These are phyloP conservation scores for Intellagama lesueurii DNA, from an alignment of 2,797 vertebrate genomes.

Conservation along the genomic window DNA sequence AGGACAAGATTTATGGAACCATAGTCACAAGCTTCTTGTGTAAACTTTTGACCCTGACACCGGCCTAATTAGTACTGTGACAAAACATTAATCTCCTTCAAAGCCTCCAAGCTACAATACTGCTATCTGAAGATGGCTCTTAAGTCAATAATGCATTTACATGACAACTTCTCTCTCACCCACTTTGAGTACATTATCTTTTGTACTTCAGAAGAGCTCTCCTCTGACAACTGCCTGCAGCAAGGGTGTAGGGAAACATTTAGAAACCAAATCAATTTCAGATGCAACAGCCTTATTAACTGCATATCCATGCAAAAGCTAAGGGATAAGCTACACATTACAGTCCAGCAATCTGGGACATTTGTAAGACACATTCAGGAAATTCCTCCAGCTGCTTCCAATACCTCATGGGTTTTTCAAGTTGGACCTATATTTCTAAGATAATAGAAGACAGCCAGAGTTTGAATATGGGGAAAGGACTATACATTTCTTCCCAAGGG, in stretches of 20 bases:
- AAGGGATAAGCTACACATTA: neutral
- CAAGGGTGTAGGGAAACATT: neutral
- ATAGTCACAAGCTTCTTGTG: conserved; percentile 13
- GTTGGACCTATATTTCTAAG: neutral
- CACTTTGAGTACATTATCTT: conserved; percentile 52
- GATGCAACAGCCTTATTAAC: conserved; percentile 27
- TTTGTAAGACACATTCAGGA: neutral
- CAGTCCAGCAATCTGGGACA: neutral
- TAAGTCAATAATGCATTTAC: conserved; percentile 58
- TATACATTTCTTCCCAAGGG: neutral
- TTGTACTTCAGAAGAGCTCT: conserved; percentile 44
- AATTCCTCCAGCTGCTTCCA: no score
- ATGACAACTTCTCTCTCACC: conserved; percentile 21
- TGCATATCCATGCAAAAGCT: neutral
- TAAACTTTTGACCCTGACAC: conserved; percentile 59
- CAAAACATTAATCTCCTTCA: conserved; percentile 60
- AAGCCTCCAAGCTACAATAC: neutral
- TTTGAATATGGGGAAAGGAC: neutral
- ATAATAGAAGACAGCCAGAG: neutral
- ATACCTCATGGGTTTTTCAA: neutral
- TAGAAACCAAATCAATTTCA: conserved; percentile 47
- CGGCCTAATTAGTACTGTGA: conserved; percentile 54
- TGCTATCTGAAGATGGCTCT: conserved; percentile 48
- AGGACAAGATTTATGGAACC: conserved; percentile 31
- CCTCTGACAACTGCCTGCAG: no score